Percentiles rank a stretch among this genome's conserved stretches.
Evolutionary conservation across 1,140 invertebrate species (phyloP).

Genomic region (Heliconius hewitsoni): DNA sequence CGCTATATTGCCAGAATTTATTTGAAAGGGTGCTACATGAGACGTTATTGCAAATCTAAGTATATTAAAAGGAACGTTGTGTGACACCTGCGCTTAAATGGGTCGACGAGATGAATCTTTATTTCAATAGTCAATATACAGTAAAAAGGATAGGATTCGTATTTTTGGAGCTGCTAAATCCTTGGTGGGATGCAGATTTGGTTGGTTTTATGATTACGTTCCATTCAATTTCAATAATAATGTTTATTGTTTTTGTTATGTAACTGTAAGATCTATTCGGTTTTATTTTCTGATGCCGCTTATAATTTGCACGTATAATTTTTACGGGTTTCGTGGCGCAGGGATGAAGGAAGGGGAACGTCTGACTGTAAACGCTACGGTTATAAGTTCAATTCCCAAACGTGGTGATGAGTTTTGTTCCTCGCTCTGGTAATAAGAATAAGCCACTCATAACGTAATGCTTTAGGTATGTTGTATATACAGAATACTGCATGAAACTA

Average conservation of each 20-base stretch:
- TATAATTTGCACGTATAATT: neutral
- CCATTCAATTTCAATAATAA: neutral
- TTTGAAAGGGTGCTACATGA: conserved; percentile 58
- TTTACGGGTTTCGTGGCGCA: too few species aligned
- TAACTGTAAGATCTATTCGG: too few species aligned
- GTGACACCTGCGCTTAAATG: conserved; percentile 54
- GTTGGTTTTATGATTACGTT: neutral
- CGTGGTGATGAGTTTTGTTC: too few species aligned
- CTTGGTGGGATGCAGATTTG: neutral
- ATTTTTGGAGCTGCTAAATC: neutral
- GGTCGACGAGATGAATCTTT: conserved; percentile 37
- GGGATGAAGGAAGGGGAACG: too few species aligned
- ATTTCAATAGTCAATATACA: conserved; percentile 30
- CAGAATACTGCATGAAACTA: too few species aligned
- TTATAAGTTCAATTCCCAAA: too few species aligned
- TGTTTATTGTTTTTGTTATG: neutral
- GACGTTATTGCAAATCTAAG: conserved; percentile 75
- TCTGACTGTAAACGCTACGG: too few species aligned
- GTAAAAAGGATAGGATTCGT: neutral
- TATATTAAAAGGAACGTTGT: conserved; percentile 72
- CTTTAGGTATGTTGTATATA: too few species aligned
- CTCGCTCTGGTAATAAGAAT: too few species aligned
- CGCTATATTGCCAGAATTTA: conserved; percentile 70
- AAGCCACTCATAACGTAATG: too few species aligned
- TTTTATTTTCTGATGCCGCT: neutral